Conservation (phyloP, 2,888 invertebrate genomes). For the Blera fallax region DNA sequence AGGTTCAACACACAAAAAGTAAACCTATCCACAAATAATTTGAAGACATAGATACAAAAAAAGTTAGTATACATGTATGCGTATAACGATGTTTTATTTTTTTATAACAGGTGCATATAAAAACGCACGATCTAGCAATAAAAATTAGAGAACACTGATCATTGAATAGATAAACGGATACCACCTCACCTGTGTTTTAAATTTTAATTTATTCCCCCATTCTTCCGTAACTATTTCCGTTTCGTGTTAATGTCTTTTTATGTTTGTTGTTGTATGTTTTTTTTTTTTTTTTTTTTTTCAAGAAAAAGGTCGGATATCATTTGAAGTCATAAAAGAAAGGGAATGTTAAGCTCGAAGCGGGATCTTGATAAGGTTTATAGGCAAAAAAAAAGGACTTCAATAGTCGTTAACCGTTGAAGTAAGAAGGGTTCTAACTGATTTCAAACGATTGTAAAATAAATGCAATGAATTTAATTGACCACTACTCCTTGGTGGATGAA, state of each 20-base stretch:
- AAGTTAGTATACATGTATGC: neutral
- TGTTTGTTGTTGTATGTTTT: neutral
- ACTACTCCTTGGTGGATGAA: too few species aligned
- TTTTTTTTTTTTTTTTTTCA: neutral
- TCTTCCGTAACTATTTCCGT: constrained; percentile 55
- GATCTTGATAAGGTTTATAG: neutral
- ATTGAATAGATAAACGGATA: constrained; percentile 39
- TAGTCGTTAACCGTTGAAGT: neutral
- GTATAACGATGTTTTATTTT: neutral
- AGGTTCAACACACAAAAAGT: neutral
- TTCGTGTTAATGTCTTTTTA: constrained; percentile 23
- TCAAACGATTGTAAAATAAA: neutral
- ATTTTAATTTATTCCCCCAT: constrained; percentile 42
- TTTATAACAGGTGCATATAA: constrained; percentile 37
- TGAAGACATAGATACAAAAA: constrained; percentile 7
- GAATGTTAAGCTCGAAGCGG: neutral
- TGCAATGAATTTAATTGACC: too few species aligned
- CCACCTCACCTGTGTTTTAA: constrained; percentile 29
- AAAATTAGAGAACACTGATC: constrained; percentile 56
- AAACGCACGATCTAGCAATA: constrained; percentile 44
- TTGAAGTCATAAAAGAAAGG: neutral
- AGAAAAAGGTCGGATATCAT: neutral
- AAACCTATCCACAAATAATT: neutral
- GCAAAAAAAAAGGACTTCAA: neutral
- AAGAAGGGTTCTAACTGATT: neutral